These are phyloP conservation scores for Dallia pectoralis DNA, from an alignment of 2,797 vertebrate genomes.

Conservation along the genomic window DNA sequence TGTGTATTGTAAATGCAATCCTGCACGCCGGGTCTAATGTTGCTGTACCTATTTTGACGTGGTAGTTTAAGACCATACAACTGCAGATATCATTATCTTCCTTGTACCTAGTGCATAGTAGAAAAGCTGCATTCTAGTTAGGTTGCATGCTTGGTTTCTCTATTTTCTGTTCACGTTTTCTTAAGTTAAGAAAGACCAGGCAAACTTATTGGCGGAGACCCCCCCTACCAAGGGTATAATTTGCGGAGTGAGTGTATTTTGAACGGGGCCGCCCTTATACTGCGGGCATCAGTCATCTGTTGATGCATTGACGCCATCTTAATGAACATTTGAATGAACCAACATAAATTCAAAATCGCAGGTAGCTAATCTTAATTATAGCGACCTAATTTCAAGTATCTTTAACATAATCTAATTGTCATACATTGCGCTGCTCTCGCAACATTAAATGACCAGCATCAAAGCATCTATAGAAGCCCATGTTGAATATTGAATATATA, in stretches of 20 bases:
- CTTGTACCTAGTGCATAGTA: background rate
- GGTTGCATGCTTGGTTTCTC: background rate
- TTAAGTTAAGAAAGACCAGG: background rate
- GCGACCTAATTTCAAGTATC: background rate
- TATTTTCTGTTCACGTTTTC: background rate
- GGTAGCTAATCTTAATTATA: conserved; percentile 32
- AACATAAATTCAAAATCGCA: conserved; percentile 56
- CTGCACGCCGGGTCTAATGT: background rate
- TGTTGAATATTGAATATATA: no score
- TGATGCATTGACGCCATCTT: conserved; percentile 80
- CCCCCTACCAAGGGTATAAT: no score
- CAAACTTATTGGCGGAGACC: background rate
- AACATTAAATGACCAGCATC: no score
- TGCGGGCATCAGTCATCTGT: conserved; percentile 78
- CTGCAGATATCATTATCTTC: background rate
- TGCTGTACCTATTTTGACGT: background rate
- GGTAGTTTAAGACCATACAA: background rate
- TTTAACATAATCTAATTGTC: no score
- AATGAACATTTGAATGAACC: conserved; percentile 61
- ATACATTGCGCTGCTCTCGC: no score
- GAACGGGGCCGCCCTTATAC: conserved; percentile 59
- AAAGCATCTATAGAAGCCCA: no score
- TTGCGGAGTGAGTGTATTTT: conserved; percentile 35
- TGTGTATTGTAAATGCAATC: background rate
- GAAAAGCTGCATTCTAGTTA: background rate